Evolutionary conservation across 2,888 invertebrate genomes (phyloP).

Genomic region (Machimus atricapillus): DNA sequence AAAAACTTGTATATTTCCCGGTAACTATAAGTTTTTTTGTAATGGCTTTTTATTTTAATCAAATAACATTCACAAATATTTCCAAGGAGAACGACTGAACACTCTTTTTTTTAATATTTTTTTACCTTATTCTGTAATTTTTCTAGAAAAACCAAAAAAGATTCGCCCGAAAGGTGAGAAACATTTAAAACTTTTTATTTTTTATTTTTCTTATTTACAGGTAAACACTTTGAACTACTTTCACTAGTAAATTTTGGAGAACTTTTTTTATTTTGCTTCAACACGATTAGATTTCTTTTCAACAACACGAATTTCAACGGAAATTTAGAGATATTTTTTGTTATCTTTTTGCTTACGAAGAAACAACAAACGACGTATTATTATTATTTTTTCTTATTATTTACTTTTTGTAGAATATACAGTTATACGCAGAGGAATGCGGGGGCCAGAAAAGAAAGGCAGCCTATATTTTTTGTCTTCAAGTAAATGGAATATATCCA

Average conservation of each 20-base stretch:
- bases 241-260: background rate
- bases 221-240: conserved; percentile 3
- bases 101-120: background rate
- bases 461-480: background rate
- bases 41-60: background rate
- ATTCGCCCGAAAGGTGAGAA: background rate
- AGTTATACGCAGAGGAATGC: background rate
- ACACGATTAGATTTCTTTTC: conserved; percentile 13
- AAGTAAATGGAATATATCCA: background rate
- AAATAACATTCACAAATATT: conserved; percentile 9
- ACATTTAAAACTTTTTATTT: conserved; percentile 3
- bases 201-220: conserved; percentile 14
- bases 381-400: background rate
- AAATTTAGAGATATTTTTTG: background rate
- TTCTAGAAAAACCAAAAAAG: conserved; percentile 9
- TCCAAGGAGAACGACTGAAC: background rate
- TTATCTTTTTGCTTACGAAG: background rate
- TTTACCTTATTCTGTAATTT: conserved; percentile 9
- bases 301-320: conserved; percentile 15
- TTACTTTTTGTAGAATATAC: background rate
- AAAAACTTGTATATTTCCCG: background rate
- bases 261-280: background rate
- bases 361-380: conserved; percentile 18
- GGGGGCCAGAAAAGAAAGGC: background rate
- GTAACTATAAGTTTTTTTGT: background rate